Percentiles rank a stretch among this genome's conserved stretches.
Conservation (phyloP, 1,140 invertebrate genomes). For the Cotesia chilonis region DNA sequence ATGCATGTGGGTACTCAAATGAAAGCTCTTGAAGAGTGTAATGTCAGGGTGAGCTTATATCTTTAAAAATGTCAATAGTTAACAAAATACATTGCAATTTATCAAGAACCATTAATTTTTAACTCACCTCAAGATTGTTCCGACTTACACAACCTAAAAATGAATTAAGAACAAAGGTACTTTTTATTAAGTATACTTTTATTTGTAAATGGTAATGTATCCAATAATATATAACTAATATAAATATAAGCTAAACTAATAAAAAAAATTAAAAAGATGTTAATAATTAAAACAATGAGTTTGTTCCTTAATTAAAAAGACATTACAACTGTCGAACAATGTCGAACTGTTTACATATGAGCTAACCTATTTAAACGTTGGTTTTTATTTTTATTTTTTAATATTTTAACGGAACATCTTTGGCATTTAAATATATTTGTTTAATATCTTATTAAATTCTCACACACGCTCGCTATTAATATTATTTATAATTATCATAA, state of each 20-base stretch:
- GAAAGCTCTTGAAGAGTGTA: too few species aligned
- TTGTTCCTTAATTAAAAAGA: neutral
- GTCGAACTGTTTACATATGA: neutral
- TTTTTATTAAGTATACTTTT: neutral
- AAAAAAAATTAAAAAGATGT: neutral
- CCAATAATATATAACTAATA: neutral
- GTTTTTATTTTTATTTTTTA: slow-evolving; percentile 40
- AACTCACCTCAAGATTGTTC: too few species aligned
- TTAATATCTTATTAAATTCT: slow-evolving; percentile 25
- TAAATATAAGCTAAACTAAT: neutral
- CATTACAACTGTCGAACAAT: neutral
- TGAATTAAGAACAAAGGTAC: too few species aligned
- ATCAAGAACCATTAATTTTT: too few species aligned
- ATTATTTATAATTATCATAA: neutral
- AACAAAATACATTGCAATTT: too few species aligned
- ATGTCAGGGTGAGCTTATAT: too few species aligned
- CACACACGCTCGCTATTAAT: slow-evolving; percentile 11
- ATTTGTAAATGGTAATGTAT: slow-evolving; percentile 10
- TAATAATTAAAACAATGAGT: neutral
- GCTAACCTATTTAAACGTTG: slow-evolving; percentile 13
- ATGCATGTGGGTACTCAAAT: too few species aligned
- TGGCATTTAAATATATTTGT: slow-evolving; percentile 53
- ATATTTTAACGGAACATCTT: slow-evolving; percentile 60
- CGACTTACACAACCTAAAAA: too few species aligned
- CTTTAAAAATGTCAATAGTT: too few species aligned